Percentiles rank a stretch among this genome's conserved stretches.
These are phyloP conservation scores for Ibidorhyncha struthersii DNA, from an alignment of 2,113 vertebrate genomes.

Conservation along the genomic window DNA sequence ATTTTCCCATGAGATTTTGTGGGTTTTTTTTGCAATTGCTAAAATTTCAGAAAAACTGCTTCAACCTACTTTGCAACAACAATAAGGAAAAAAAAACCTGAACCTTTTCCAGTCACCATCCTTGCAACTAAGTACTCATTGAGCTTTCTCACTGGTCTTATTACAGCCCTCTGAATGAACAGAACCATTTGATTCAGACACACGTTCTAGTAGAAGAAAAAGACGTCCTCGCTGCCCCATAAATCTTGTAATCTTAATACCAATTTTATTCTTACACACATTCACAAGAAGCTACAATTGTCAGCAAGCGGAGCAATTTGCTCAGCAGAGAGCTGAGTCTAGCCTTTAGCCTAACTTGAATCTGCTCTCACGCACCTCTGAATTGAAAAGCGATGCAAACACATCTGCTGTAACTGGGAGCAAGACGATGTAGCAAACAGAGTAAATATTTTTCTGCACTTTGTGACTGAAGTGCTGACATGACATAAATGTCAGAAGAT, in stretches of 20 bases:
- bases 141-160: neutral
- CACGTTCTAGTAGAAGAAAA: neutral
- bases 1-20: neutral
- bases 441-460: neutral
- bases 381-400: neutral
- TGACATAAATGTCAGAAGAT: neutral
- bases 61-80: neutral
- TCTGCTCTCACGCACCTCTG: neutral
- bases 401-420: neutral
- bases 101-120: neutral
- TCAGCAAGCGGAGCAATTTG: constrained; percentile 40
- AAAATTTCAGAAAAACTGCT: neutral
- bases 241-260: constrained; percentile 36
- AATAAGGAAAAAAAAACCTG: neutral
- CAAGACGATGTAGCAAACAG: neutral
- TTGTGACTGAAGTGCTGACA: neutral
- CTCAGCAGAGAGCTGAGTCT: neutral
- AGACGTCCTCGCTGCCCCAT: neutral
- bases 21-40: neutral
- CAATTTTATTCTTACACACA: constrained; percentile 5
- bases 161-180: neutral
- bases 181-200: neutral
- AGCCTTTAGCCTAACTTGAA: neutral
- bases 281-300: neutral
- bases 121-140: neutral